Percentiles rank a stretch among this genome's conserved stretches.
Conservation (phyloP, 2,888 invertebrate genomes). For the Nephrotoma guestfalica region DNA sequence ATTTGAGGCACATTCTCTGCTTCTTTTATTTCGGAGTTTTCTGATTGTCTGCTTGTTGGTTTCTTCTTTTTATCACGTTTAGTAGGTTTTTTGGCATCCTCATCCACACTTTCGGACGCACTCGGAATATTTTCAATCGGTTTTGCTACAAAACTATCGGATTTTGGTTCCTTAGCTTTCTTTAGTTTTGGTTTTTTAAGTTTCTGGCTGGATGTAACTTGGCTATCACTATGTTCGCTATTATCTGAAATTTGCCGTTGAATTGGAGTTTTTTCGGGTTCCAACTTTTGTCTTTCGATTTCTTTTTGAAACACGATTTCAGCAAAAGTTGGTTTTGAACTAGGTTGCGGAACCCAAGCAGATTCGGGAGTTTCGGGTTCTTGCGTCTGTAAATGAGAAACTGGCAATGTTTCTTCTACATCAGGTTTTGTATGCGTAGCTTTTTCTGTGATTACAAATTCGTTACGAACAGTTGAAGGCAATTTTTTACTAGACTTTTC, state of each 20-base stretch:
- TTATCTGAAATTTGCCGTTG: not conserved
- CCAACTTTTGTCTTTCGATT: not conserved
- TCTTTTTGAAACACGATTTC: not conserved
- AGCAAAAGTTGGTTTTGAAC: not conserved
- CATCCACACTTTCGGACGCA: not conserved
- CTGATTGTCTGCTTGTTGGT: not conserved
- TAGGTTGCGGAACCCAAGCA: constrained; percentile 1
- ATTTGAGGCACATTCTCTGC: not conserved
- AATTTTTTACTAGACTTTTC: not conserved
- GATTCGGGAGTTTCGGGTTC: constrained; percentile 11
- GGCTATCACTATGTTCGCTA: not conserved
- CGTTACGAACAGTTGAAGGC: not conserved
- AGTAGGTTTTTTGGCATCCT: not conserved
- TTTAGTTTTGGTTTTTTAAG: not conserved
- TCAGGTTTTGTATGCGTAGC: not conserved
- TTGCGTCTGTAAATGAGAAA: not conserved
- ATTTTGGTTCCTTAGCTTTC: not conserved
- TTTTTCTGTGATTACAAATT: not conserved
- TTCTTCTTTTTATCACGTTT: not conserved
- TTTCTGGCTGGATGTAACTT: not conserved
- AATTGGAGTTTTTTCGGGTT: not conserved
- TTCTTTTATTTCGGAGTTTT: not conserved
- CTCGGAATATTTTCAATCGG: not conserved
- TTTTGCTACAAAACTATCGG: not conserved
- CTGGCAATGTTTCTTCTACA: not conserved